These are phyloP conservation scores for Bilobella aurantiaca DNA, from an alignment of 1,140 invertebrate genomes.

Conservation along the genomic window DNA sequence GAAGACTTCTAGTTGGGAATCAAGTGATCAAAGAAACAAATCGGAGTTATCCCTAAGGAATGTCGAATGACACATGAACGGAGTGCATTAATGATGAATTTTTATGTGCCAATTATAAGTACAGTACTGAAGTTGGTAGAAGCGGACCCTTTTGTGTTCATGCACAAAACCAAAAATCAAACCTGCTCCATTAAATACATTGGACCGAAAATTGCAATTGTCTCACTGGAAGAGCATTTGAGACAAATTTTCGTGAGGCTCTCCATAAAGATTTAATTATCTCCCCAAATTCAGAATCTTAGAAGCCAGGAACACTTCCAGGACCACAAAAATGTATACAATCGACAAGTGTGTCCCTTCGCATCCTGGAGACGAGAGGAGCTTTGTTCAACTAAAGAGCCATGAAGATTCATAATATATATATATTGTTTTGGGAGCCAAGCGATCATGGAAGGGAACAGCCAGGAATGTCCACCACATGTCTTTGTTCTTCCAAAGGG, in stretches of 20 bases:
- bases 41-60: neutral
- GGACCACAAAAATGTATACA: too few relatives aligned
- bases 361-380: too few relatives aligned
- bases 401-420: too few relatives aligned
- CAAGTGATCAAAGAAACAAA: neutral
- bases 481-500: too few relatives aligned
- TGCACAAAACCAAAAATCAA: neutral
- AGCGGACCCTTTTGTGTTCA: neutral
- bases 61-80: neutral
- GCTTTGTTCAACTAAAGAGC: too few relatives aligned
- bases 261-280: too few relatives aligned
- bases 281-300: too few relatives aligned
- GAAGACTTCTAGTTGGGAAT: neutral
- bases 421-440: too few relatives aligned
- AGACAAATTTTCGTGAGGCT: neutral
- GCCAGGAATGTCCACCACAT: too few relatives aligned
- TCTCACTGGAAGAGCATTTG: neutral
- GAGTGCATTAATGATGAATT: neutral
- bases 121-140: slow-evolving; percentile 1
- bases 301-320: too few relatives aligned
- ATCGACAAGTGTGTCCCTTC: too few relatives aligned
- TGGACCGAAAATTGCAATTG: slow-evolving; percentile 5
- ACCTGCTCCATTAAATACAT: neutral
- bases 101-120: neutral
- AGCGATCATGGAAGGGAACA: too few relatives aligned